Conservation (phyloP, 2,797 vertebrate species). For the Scarus forsteni region DNA sequence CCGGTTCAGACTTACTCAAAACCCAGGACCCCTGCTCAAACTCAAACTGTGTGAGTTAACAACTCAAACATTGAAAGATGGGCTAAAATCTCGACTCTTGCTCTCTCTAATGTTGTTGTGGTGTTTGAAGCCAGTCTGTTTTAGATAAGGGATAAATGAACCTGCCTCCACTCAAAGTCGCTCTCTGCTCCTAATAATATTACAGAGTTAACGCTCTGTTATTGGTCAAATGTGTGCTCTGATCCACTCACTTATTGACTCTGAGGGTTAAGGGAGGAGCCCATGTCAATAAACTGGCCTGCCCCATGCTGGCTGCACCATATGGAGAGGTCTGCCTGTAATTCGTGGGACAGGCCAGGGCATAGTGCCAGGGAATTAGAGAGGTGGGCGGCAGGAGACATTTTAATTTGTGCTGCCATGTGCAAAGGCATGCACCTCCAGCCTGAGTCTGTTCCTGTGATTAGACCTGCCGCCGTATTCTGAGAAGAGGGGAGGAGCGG, state of each 20-base stretch:
- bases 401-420: conserved; percentile 89
- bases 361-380: conserved; percentile 86
- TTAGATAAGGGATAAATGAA: conserved; percentile 16
- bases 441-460: conserved; percentile 76
- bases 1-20: conserved; percentile 21
- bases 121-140: conserved; percentile 10
- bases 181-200: conserved; percentile 45
- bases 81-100: conserved; percentile 17
- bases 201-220: conserved; percentile 37
- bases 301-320: conserved; percentile 78
- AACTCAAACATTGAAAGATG: conserved; percentile 18
- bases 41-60: conserved; percentile 16
- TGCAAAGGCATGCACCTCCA: conserved; percentile 86
- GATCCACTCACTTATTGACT: conserved; percentile 71
- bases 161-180: conserved; percentile 7
- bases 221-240: conserved; percentile 55
- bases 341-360: conserved; percentile 79
- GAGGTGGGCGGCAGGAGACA: conserved; percentile 80
- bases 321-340: conserved; percentile 77
- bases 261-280: conserved; percentile 65
- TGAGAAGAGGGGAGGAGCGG: conserved; percentile 72
- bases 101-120: conserved; percentile 6
- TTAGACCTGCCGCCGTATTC: conserved; percentile 77
- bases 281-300: conserved; percentile 77
- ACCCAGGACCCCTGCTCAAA: conserved; percentile 11